A percentile compares a stretch with the other conserved stretches of the same genome.
phyloP scores from a whole-genome alignment of 2,113 vertebrate species.

The Callipepla californica region DNA sequence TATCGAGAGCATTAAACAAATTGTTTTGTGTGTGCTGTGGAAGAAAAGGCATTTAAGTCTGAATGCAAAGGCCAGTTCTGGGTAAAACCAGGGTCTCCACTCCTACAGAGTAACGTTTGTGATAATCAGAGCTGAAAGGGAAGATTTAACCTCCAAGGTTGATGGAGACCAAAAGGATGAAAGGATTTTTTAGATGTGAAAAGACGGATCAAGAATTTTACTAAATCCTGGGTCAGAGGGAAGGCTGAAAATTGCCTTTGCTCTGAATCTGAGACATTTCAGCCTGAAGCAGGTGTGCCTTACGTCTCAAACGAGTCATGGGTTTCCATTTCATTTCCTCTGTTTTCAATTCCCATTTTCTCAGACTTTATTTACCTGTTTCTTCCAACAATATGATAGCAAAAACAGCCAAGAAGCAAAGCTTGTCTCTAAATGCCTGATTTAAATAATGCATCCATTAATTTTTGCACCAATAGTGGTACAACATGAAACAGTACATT shows the following conservation, averaged over 20 bases:
- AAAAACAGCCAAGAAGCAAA: constrained; percentile 17
- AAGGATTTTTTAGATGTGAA: constrained; percentile 57
- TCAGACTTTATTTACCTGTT: constrained; percentile 47
- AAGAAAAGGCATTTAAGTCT: constrained; percentile 31
- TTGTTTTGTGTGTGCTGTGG: neutral
- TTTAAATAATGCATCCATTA: constrained; percentile 68
- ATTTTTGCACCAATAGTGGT: constrained; percentile 48
- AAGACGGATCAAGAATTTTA: constrained; percentile 56
- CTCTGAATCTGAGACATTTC: constrained; percentile 29
- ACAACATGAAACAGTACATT: constrained; percentile 43
- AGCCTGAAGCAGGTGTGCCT: constrained; percentile 43
- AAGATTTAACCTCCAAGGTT: constrained; percentile 63
- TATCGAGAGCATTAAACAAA: constrained; percentile 39
- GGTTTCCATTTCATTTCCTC: neutral
- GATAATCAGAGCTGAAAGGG: constrained; percentile 74
- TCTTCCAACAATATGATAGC: constrained; percentile 11
- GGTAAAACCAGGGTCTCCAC: neutral
- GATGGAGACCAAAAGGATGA: constrained; percentile 50
- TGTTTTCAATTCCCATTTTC: constrained; percentile 41
- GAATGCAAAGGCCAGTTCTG: constrained; percentile 30
- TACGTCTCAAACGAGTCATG: neutral
- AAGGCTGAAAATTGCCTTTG: constrained; percentile 43
- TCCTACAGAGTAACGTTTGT: constrained; percentile 61
- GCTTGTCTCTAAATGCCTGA: constrained; percentile 46
- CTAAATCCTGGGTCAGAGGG: constrained; percentile 6